Evolutionary conservation across 2,797 vertebrate genomes (phyloP), one percentile per base, ranked within the genome.

Genomic region (Tokudaia muenninki): DNA sequence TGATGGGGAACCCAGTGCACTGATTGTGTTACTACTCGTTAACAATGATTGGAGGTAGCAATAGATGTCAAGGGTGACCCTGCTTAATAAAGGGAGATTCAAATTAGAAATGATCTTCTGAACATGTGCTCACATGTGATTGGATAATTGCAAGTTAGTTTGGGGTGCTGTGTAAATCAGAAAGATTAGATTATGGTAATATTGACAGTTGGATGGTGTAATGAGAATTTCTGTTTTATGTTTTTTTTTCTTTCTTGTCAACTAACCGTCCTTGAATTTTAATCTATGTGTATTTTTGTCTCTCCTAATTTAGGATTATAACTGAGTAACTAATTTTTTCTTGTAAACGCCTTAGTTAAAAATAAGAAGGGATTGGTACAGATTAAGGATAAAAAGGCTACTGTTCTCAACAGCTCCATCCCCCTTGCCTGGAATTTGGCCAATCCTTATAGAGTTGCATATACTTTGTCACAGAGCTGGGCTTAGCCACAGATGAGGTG

Each of bases 281-380:
- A 81, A 96, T 94, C 81, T 91, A 52, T 90, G n/a, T 72, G 1
- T 97, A 77, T 96, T 94, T 97, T 97, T 94, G 79, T 84, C 79
- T 95, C 0, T 92, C 70, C 61, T 90, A 57, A 29, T 80, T 95
- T 96, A 96, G 82, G 70, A 94, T 94, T 94, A 88, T 74, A 95
- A 74, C 70, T 94, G 82, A n/a, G 31, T 70, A 92, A 94, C 65
- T 80, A 93, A 79, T 86, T 93, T 96, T 94, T 94, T 92, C 26
- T 90, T 90, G 13, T 70, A 84, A 96, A 82, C 24, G 24, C 31
- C 89, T 96, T 47, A 63, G 86, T 93, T 96, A 94, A 92, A 95
- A 97, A 81, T 96, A 89, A 97, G 78, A 77, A 84, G n/a, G 63
- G 81, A 87, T 90, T 94, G 80, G 83, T 87, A 84, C 82, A 95